Evolutionary conservation across 2,797 vertebrate species (phyloP).

Genomic region (Meda fulgida): DNA sequence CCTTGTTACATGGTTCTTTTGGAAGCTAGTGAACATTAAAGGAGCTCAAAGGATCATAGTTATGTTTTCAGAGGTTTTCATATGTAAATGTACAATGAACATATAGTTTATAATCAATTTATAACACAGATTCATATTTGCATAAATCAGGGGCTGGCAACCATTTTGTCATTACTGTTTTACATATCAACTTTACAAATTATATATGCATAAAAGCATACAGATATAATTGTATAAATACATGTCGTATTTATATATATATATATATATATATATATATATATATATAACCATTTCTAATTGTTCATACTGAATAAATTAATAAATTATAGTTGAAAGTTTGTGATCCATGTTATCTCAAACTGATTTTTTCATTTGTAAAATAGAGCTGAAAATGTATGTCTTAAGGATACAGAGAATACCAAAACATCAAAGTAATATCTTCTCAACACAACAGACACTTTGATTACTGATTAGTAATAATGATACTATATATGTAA

Average conservation of each 20-base stretch:
- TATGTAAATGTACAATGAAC: background rate
- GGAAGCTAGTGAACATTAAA: constrained; percentile 1
- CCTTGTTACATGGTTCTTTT: background rate
- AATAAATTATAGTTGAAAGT: background rate
- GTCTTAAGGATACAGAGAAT: background rate
- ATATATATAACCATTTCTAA: background rate
- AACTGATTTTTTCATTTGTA: background rate
- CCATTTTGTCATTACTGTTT: background rate
- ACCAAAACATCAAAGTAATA: background rate
- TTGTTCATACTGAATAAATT: background rate
- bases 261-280: too few relatives aligned
- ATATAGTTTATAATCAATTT: background rate
- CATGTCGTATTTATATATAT: background rate
- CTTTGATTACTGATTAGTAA: too few relatives aligned
- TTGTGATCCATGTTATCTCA: background rate
- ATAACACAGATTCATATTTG: background rate
- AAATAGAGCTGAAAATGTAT: background rate
- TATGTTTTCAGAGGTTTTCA: background rate
- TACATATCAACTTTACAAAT: background rate
- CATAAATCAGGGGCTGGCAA: background rate
- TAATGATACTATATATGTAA: too few relatives aligned
- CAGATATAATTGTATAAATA: background rate
- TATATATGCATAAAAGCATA: background rate
- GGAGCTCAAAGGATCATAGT: background rate
- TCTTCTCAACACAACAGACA: background rate